Evolutionary conservation across 2,113 vertebrate genomes (phyloP).

Genomic region (Rhadina sibilatrix): DNA sequence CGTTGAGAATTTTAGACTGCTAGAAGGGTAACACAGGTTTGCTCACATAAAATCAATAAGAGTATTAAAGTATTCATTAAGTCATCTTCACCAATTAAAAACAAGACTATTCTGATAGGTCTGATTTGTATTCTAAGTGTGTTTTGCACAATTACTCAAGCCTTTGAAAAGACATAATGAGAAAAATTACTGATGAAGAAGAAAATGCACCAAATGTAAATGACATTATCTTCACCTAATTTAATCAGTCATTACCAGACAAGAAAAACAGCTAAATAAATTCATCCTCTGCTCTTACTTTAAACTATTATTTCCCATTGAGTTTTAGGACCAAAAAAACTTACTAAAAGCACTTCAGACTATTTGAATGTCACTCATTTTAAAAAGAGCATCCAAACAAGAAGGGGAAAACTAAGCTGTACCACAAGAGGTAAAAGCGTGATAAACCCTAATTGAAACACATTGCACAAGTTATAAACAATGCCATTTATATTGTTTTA

Average conservation of each 20-base stretch:
- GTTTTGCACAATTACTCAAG: conserved; percentile 21
- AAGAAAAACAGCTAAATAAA: conserved; percentile 48
- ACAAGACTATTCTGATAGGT: background rate
- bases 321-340: background rate
- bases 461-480: accelerated
- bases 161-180: conserved; percentile 39
- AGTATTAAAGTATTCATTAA: background rate
- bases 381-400: background rate
- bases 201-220: conserved; percentile 37
- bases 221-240: conserved; percentile 54
- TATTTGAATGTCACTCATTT: background rate
- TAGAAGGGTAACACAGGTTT: background rate
- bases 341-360: background rate
- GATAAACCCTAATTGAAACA: background rate
- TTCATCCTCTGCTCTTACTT: background rate
- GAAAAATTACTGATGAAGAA: conserved; percentile 37
- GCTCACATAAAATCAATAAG: background rate
- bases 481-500: background rate
- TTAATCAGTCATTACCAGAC: conserved; percentile 39
- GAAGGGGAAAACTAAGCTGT: background rate
- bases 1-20: background rate
- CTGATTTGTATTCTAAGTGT: conserved; percentile 31
- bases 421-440: background rate
- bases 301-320: background rate
- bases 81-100: background rate